phyloP scores from a whole-genome alignment of 2,797 vertebrate species.

The Poeciliopsis presidionis region DNA sequence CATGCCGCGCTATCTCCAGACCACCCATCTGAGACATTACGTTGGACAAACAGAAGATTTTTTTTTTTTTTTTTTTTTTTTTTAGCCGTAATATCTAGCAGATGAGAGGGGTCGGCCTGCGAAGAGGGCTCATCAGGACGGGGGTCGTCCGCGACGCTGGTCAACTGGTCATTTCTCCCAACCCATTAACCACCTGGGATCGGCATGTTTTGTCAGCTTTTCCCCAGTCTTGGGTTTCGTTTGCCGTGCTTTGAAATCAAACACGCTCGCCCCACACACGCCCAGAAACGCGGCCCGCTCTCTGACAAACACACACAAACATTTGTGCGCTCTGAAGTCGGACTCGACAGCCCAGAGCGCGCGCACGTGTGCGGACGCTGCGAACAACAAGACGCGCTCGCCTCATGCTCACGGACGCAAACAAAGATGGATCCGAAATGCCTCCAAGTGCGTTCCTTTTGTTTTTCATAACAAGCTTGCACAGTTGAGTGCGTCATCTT shows the following conservation, averaged over 20 bases:
- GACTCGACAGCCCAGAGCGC: slow-evolving; percentile 1
- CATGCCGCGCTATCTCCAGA: slow-evolving; percentile 71
- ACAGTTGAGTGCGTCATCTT: neutral
- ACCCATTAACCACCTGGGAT: slow-evolving; percentile 85
- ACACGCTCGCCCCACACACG: slow-evolving; percentile 51
- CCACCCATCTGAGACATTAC: slow-evolving; percentile 80
- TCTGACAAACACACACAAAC: slow-evolving; percentile 61
- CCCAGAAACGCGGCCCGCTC: slow-evolving; percentile 55
- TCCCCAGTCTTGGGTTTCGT: slow-evolving; percentile 79
- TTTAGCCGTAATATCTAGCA: slow-evolving; percentile 83
- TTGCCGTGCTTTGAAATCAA: slow-evolving; percentile 80
- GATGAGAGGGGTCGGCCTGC: slow-evolving; percentile 74
- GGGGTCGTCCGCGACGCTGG: slow-evolving; percentile 76
- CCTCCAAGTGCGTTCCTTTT: neutral
- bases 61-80: slow-evolving; percentile 26
- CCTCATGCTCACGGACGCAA: neutral
- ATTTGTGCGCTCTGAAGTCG: slow-evolving; percentile 27
- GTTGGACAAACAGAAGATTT: slow-evolving; percentile 78
- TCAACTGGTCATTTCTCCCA: slow-evolving; percentile 83
- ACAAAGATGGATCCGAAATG: neutral
- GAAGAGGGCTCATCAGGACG: slow-evolving; percentile 60
- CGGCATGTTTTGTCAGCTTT: slow-evolving; percentile 84
- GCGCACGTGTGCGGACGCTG: neutral
- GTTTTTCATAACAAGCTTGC: neutral
- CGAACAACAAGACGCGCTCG: neutral